Conservation (phyloP, 2,888 invertebrate species). For the Lamellibrachia columna region DNA sequence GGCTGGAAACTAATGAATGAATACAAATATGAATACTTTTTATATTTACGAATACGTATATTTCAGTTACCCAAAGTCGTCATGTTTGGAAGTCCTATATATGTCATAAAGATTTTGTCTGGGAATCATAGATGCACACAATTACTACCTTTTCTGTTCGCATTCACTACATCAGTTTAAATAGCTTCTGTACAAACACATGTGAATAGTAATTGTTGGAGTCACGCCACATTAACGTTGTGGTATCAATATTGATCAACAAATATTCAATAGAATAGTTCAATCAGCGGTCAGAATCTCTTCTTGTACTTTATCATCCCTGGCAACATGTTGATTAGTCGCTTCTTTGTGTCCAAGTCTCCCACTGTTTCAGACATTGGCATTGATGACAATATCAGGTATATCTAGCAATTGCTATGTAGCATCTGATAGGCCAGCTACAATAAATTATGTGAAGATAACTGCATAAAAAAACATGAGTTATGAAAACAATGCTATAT, state of each 20-base stretch:
- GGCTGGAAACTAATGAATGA: background rate
- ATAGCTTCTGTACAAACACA: too few species aligned
- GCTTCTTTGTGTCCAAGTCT: background rate
- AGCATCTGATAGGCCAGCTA: background rate
- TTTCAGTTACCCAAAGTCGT: background rate
- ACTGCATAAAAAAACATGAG: background rate
- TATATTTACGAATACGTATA: background rate
- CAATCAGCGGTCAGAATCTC: background rate
- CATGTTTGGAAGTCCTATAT: background rate
- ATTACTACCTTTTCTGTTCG: background rate
- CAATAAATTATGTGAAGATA: background rate
- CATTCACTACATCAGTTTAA: too few species aligned
- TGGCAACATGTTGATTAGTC: background rate
- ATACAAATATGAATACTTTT: background rate
- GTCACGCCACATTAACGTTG: too few species aligned
- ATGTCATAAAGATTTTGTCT: background rate
- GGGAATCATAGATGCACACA: background rate
- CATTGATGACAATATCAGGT: background rate
- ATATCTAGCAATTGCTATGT: background rate
- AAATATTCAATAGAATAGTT: background rate
- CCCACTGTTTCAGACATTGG: background rate
- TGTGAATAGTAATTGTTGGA: too few species aligned
- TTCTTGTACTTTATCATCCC: background rate
- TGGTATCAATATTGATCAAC: too few species aligned
- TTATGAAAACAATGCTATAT: background rate